Evolutionary conservation across 2,113 vertebrate genomes (phyloP).

Genomic region (Myotis brandtii): DNA sequence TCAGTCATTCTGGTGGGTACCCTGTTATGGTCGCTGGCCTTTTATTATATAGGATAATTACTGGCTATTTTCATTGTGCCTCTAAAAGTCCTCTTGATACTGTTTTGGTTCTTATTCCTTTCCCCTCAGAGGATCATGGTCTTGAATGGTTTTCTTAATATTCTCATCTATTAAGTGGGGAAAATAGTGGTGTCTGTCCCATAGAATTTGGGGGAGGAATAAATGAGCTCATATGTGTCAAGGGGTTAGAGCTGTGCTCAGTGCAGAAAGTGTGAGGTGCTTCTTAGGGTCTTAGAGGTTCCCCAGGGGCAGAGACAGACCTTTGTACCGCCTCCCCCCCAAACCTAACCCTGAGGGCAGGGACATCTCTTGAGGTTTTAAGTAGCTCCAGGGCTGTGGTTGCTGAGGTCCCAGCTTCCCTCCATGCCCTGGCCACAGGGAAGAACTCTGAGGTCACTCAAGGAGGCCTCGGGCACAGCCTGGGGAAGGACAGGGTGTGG

Average conservation of each 20-base stretch:
- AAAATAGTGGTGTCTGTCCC: background rate
- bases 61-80: background rate
- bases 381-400: background rate
- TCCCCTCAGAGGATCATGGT: background rate
- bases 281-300: background rate
- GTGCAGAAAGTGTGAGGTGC: background rate
- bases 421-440: background rate
- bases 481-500: background rate
- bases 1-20: no score
- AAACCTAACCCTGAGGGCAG: background rate
- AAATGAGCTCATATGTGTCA: background rate
- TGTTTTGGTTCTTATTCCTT: background rate
- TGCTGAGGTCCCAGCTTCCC: background rate
- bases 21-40: no score
- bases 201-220: background rate
- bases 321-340: no score
- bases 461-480: background rate
- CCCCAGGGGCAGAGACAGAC: background rate
- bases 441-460: background rate
- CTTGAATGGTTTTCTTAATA: slow-evolving; percentile 1
- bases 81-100: background rate
- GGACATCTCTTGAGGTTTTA: background rate
- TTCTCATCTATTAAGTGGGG: background rate
- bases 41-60: background rate
- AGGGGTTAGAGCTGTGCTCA: background rate